A percentile compares a stretch with the other conserved stretches of the same genome.
phyloP scores from a whole-genome alignment of 2,888 invertebrate genomes.

The Uloborus plumipes region DNA sequence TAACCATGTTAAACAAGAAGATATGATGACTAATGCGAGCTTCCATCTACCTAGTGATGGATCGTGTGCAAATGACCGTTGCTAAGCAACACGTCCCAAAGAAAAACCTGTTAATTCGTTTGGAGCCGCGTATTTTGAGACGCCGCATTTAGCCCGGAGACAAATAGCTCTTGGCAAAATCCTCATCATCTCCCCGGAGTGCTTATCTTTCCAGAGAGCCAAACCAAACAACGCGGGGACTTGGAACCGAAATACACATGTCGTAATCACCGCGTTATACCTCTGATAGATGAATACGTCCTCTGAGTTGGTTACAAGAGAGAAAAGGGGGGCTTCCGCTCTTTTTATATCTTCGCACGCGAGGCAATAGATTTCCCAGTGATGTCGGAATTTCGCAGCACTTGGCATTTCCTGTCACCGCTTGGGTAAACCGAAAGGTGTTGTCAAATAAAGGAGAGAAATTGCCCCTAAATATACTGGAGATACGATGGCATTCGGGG shows the following conservation, averaged over 20 bases:
- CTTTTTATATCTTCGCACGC: too few species aligned
- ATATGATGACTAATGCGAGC: too few species aligned
- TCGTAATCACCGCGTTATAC: conserved; percentile 51
- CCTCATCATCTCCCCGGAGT: conserved; percentile 22
- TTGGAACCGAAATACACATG: conserved; percentile 15
- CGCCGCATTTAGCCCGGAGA: conserved; percentile 48
- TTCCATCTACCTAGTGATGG: conserved; percentile 14
- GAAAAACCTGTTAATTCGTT: conserved; percentile 52
- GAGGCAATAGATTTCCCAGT: too few species aligned
- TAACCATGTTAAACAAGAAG: too few species aligned
- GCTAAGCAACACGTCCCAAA: conserved; percentile 27
- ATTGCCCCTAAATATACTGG: too few species aligned
- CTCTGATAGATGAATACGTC: conserved; percentile 52
- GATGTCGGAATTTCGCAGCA: conserved; percentile 1
- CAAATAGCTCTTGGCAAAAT: conserved; percentile 59
- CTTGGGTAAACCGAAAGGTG: conserved; percentile 43
- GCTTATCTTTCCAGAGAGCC: conserved; percentile 33
- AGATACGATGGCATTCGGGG: too few species aligned
- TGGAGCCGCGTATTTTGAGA: conserved; percentile 27
- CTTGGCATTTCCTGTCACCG: conserved; percentile 8
- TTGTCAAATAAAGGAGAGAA: conserved; percentile 32
- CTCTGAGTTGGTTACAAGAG: neutral
- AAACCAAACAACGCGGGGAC: conserved; percentile 34
- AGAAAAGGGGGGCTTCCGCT: too few species aligned
- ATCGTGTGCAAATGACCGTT: conserved; percentile 41